Conservation (phyloP, 1,140 invertebrate species). For the Saxidomus purpurata region DNA sequence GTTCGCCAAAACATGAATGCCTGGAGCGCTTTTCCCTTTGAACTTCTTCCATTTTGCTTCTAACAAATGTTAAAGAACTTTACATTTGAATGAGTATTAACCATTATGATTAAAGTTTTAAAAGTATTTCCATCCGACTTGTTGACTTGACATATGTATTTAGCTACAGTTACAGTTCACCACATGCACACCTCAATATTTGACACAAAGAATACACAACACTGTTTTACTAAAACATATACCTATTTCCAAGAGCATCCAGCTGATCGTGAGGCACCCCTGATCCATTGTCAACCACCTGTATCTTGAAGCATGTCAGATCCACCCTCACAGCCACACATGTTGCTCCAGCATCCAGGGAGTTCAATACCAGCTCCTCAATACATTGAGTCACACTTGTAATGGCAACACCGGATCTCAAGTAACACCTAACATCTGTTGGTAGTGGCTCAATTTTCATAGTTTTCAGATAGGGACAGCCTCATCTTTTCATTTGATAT, state of each 20-base stretch:
- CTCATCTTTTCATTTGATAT: too few species aligned
- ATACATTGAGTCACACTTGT: constrained; percentile 86
- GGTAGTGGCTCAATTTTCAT: constrained; percentile 80
- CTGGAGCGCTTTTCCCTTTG: too few species aligned
- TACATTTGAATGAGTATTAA: too few species aligned
- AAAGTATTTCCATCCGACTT: too few species aligned
- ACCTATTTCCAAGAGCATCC: constrained; percentile 88
- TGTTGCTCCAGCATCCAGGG: constrained; percentile 89
- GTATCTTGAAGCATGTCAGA: constrained; percentile 88
- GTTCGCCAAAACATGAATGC: too few species aligned
- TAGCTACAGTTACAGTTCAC: too few species aligned
- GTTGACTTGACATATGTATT: too few species aligned
- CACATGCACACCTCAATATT: too few species aligned
- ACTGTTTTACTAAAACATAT: constrained; percentile 50
- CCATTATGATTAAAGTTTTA: too few species aligned
- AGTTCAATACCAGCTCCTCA: constrained; percentile 88
- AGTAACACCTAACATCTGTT: constrained; percentile 78
- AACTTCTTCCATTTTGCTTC: too few species aligned
- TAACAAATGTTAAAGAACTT: too few species aligned
- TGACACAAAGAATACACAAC: too few species aligned
- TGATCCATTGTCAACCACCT: constrained; percentile 90
- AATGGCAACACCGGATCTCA: constrained; percentile 86
- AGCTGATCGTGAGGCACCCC: constrained; percentile 88
- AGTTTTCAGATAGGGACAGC: background rate
- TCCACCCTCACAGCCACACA: constrained; percentile 89